Evolutionary conservation across 2,113 vertebrate species (phyloP).

Genomic region (Syrmaticus mikado): DNA sequence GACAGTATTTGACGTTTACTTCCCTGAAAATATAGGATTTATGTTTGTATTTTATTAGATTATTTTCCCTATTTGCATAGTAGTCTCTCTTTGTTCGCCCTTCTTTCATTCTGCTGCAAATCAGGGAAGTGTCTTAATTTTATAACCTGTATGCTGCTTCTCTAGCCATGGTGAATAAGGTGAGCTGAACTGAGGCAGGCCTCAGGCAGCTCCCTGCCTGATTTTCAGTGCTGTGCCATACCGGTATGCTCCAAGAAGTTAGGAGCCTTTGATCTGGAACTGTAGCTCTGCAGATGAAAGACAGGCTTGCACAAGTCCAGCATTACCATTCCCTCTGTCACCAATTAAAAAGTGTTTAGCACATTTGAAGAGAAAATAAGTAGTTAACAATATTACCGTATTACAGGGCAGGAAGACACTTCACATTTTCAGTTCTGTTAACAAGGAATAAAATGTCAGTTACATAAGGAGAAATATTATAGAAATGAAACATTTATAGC

Average conservation of each 20-base stretch:
- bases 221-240: background rate
- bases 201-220: background rate
- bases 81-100: background rate
- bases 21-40: background rate
- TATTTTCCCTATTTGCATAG: background rate
- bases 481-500: background rate
- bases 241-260: background rate
- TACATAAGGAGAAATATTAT: background rate
- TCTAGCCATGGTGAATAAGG: background rate
- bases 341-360: background rate
- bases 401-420: background rate
- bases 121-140: background rate
- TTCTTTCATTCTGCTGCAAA: background rate
- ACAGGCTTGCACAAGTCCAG: background rate
- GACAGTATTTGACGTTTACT: background rate
- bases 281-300: background rate
- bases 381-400: background rate
- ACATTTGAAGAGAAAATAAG: background rate
- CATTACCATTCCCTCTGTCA: background rate
- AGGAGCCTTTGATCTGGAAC: constrained; percentile 21
- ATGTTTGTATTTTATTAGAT: background rate
- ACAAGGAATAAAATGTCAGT: background rate
- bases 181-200: background rate
- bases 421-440: background rate
- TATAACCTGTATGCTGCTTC: background rate